Percentiles rank a stretch among this genome's conserved stretches.
Conservation (phyloP, 2,113 vertebrate genomes). For the Corythaixoides concolor region DNA sequence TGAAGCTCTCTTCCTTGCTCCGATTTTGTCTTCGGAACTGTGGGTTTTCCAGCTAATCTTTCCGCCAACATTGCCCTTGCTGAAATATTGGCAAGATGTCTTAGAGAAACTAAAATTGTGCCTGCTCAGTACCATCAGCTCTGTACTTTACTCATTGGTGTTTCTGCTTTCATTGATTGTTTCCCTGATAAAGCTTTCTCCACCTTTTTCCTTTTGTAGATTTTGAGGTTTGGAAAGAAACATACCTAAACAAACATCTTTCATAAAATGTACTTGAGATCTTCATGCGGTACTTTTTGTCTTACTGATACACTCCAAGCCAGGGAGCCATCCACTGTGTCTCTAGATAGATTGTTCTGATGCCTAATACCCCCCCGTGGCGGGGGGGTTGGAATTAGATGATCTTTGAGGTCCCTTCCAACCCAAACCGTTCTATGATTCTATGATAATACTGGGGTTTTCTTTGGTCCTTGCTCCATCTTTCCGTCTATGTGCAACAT, state of each 20-base stretch:
- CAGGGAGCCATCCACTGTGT: neutral
- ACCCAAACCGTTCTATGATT: too few species aligned
- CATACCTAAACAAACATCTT: neutral
- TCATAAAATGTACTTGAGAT: neutral
- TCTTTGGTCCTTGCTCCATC: neutral
- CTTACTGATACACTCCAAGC: neutral
- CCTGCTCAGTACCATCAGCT: neutral
- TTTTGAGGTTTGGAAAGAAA: neutral
- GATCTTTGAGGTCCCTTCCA: too few species aligned
- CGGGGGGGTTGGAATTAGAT: too few species aligned
- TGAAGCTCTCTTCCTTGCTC: neutral
- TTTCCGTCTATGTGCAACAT: neutral
- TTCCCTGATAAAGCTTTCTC: neutral
- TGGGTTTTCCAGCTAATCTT: neutral
- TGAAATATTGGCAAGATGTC: neutral
- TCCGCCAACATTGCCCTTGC: neutral
- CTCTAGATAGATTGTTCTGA: neutral
- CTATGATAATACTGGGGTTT: neutral
- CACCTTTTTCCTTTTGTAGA: neutral
- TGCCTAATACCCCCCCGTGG: too few species aligned
- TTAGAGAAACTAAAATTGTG: neutral
- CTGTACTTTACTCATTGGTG: neutral
- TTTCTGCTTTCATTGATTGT: neutral
- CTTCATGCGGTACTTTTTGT: neutral
- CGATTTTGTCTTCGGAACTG: neutral